Evolutionary conservation across 2,797 vertebrate species (phyloP), one percentile per base, ranked within the genome.

Genomic region (Octomys mimax): DNA sequence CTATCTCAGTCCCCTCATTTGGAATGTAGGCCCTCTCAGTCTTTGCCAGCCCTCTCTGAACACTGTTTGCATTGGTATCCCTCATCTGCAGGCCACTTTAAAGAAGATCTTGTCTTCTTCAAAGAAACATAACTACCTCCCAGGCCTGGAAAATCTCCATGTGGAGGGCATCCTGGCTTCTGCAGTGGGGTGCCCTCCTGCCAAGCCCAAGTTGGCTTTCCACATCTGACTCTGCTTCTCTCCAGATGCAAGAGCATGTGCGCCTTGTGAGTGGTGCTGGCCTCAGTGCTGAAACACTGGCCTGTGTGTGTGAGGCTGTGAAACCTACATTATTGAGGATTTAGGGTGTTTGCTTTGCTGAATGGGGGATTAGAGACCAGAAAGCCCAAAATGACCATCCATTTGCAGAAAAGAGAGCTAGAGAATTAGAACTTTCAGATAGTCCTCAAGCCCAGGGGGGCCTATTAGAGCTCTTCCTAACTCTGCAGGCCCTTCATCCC

Each of bases 311-410:
- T 28, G 95, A 97, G 98, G 98, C 98, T 98, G 98, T 99, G 99
- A 99, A 99, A 98, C 97, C 98, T 98, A 97, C 99, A 98, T 99
- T 99, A 99, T 99, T 98, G 99, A 98, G 99, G 99, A 99, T 99
- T 99, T 99, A 98, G 98, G 97, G 97, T 97, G 96, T 98, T 98
- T 98, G 97, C 98, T 98, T 98, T 98, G 97, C 98, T 98, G 97
- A 98, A 98, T 96, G 97, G 96, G 98, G 99, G 99, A 99, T 99
- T 99, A 99, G 98, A 98, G 97, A 98, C 96, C 4, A 94, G 98
- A 98, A 98, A 99, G 98, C 98, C 98, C 98, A 98, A 99, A 99
- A 97, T 98, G 98, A 96, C 99, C 99, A 99, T 99, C 99, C 99
- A 98, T 98, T 98, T 98, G 97, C 97, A 95, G 97, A 71, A 97